Evolutionary conservation across 2,888 invertebrate genomes (phyloP).

Genomic region (Perizoma flavofasciatum): DNA sequence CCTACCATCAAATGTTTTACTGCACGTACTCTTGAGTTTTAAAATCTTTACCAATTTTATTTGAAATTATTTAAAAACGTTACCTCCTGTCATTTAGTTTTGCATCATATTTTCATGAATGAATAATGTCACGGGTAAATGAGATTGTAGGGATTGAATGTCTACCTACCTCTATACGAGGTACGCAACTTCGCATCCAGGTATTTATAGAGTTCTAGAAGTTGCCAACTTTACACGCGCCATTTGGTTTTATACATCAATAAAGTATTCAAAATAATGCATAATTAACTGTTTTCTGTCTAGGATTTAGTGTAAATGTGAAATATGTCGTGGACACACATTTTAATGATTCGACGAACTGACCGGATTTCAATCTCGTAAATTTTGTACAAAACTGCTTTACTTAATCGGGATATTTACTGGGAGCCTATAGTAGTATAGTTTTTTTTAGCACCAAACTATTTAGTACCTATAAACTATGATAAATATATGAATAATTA

Average conservation of each 20-base stretch:
- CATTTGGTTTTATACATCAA: conserved; percentile 34
- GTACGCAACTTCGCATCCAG: not conserved
- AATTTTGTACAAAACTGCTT: conserved; percentile 24
- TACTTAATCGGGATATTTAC: conserved; percentile 5
- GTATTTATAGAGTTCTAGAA: conserved; percentile 34
- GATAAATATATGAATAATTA: too few relatives aligned
- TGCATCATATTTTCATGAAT: too few relatives aligned
- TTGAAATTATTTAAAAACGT: too few relatives aligned
- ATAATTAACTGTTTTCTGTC: conserved; percentile 33
- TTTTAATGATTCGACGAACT: conserved; percentile 31
- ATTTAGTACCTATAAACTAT: too few relatives aligned
- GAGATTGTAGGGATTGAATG: too few relatives aligned
- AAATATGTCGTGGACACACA: conserved; percentile 26
- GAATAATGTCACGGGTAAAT: too few relatives aligned
- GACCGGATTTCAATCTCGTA: conserved; percentile 28
- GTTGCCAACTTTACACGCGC: conserved; percentile 31
- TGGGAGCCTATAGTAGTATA: not conserved
- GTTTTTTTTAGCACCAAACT: too few relatives aligned
- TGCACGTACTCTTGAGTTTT: too few relatives aligned
- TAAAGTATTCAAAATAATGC: conserved; percentile 36
- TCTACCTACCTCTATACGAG: not conserved
- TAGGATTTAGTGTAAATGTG: conserved; percentile 29
- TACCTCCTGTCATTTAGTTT: too few relatives aligned
- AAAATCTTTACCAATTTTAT: too few relatives aligned
- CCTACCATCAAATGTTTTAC: too few relatives aligned